phyloP scores from a whole-genome alignment of 2,797 vertebrate genomes.

The Falco biarmicus region DNA sequence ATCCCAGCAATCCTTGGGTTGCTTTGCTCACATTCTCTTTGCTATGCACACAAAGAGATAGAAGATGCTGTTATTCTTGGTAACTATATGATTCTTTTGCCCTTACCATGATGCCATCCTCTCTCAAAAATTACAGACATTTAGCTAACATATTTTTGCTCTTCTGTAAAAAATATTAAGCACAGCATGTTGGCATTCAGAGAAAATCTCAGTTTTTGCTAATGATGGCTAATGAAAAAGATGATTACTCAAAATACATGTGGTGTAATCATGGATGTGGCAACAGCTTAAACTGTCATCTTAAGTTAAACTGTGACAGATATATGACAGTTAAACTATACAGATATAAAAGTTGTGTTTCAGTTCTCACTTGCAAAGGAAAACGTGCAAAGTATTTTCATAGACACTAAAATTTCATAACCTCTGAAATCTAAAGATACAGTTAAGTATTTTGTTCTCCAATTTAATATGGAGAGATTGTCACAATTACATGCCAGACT shows the following conservation, averaged over 20 bases:
- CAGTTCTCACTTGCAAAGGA: neutral
- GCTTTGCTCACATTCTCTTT: neutral
- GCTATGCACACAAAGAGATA: neutral
- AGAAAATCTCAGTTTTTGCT: neutral
- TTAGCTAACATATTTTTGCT: neutral
- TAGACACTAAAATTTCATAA: neutral
- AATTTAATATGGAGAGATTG: neutral
- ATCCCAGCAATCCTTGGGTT: neutral
- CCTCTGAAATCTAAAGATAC: neutral
- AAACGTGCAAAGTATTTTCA: neutral
- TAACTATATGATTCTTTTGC: neutral
- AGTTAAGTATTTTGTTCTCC: neutral
- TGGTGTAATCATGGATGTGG: neutral
- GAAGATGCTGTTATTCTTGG: neutral
- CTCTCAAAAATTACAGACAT: neutral
- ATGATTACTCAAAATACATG: neutral
- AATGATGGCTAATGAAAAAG: neutral
- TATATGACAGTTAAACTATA: neutral
- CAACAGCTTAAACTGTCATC: neutral
- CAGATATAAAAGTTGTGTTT: neutral
- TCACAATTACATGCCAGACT: neutral
- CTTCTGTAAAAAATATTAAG: neutral
- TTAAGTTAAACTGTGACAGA: neutral
- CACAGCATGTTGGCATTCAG: neutral
- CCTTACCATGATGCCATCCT: neutral